These are phyloP conservation scores for Hypomesus transpacificus DNA, from an alignment of 2,113 vertebrate genomes.

Conservation along the genomic window DNA sequence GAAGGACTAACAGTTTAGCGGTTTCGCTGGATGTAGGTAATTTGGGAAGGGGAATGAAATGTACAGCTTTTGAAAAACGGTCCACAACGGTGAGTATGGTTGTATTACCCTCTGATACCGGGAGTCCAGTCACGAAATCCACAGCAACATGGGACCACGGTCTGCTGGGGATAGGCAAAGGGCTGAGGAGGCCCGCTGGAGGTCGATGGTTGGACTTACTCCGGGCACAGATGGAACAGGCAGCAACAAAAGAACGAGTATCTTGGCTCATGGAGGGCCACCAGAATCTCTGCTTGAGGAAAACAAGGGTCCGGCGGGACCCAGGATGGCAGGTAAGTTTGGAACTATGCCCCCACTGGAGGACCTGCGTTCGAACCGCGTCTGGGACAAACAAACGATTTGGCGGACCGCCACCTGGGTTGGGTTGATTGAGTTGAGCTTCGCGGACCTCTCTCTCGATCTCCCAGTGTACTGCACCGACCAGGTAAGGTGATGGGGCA, in stretches of 20 bases:
- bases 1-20: neutral
- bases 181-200: neutral
- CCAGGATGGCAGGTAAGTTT: neutral
- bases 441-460: neutral
- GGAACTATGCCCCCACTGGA: conserved; percentile 1
- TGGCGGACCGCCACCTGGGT: neutral
- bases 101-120: neutral
- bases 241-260: neutral
- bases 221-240: neutral
- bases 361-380: neutral
- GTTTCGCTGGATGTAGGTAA: neutral
- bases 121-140: conserved; percentile 15
- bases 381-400: neutral
- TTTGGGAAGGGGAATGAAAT: neutral
- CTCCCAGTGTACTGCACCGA: neutral
- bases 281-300: neutral
- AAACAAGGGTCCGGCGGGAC: neutral
- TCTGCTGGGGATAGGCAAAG: neutral
- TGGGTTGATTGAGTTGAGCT: neutral
- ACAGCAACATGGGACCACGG: conserved; percentile 8
- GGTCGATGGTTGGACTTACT: neutral
- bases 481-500: too few relatives aligned
- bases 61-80: neutral
- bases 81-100: neutral
- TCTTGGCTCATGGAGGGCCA: conserved; percentile 10